phyloP scores from a whole-genome alignment of 1,140 invertebrate species.

The Drosophila kanapiae region DNA sequence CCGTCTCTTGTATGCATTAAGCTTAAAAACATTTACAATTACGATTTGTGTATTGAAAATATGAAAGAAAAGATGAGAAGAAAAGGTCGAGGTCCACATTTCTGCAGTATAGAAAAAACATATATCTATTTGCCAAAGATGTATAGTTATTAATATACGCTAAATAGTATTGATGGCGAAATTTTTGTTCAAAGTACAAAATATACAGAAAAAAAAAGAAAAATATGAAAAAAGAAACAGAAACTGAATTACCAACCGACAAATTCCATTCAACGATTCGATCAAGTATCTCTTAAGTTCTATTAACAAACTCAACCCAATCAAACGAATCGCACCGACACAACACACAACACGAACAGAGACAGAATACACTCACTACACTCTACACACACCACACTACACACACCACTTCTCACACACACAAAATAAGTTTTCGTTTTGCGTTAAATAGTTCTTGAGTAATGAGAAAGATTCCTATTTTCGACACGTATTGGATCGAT shows the following conservation, averaged over 20 bases:
- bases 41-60: slow-evolving; percentile 77
- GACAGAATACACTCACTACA: slow-evolving; percentile 18
- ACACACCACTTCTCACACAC: slow-evolving; percentile 28
- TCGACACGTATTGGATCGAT: slow-evolving; percentile 39
- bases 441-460: slow-evolving; percentile 73
- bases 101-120: slow-evolving; percentile 81
- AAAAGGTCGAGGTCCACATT: slow-evolving; percentile 85
- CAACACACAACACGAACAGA: slow-evolving; percentile 9
- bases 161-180: slow-evolving; percentile 85
- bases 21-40: slow-evolving; percentile 72
- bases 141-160: slow-evolving; percentile 82
- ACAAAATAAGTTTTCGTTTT: slow-evolving; percentile 79
- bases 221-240: slow-evolving; percentile 9
- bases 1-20: slow-evolving; percentile 85
- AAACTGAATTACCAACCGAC: slow-evolving; percentile 40
- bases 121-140: slow-evolving; percentile 81
- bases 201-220: slow-evolving; percentile 45
- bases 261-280: slow-evolving; percentile 39
- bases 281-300: slow-evolving; percentile 71
- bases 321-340: slow-evolving; percentile 20
- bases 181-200: slow-evolving; percentile 85
- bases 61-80: slow-evolving; percentile 64
- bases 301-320: slow-evolving; percentile 49
- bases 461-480: slow-evolving; percentile 55
- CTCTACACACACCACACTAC: slow-evolving; percentile 11